phyloP scores from a whole-genome alignment of 1,140 invertebrate genomes.

The Tetranychus cinnabarinus region DNA sequence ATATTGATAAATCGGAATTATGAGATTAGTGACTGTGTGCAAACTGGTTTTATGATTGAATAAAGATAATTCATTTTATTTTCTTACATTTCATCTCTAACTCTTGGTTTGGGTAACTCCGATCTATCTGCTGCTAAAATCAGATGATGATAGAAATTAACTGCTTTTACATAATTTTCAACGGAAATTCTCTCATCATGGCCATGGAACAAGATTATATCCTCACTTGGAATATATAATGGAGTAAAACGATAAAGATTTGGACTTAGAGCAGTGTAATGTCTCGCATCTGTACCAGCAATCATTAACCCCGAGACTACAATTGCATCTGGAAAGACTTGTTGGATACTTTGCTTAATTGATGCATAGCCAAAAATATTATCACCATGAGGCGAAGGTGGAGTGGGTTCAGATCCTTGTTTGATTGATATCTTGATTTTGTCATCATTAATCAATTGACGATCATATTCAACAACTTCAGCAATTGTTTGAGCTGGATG shows the following conservation, averaged over 20 bases:
- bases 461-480: slow-evolving; percentile 27
- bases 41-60: too few species aligned
- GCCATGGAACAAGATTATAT: slow-evolving; percentile 27
- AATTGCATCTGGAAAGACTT: slow-evolving; percentile 24
- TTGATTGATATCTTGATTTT: slow-evolving; percentile 19
- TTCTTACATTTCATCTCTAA: slow-evolving; percentile 7
- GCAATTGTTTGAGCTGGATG: slow-evolving; percentile 27
- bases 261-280: slow-evolving; percentile 25
- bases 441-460: slow-evolving; percentile 24
- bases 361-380: slow-evolving; percentile 24
- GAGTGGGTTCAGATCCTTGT: slow-evolving; percentile 19
- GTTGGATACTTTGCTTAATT: slow-evolving; percentile 23
- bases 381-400: slow-evolving; percentile 24
- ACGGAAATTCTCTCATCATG: slow-evolving; percentile 29
- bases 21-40: too few species aligned
- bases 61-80: too few species aligned
- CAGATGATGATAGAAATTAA: slow-evolving; percentile 30
- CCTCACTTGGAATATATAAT: slow-evolving; percentile 20
- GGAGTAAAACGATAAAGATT: slow-evolving; percentile 30
- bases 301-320: slow-evolving; percentile 28
- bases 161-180: slow-evolving; percentile 24
- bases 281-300: slow-evolving; percentile 30
- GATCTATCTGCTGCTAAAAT: slow-evolving; percentile 25
- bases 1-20: too few species aligned
- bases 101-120: background rate